Percentiles rank a stretch among this genome's conserved stretches.
phyloP scores from a whole-genome alignment of 2,113 vertebrate species.

The Stercorarius parasiticus region DNA sequence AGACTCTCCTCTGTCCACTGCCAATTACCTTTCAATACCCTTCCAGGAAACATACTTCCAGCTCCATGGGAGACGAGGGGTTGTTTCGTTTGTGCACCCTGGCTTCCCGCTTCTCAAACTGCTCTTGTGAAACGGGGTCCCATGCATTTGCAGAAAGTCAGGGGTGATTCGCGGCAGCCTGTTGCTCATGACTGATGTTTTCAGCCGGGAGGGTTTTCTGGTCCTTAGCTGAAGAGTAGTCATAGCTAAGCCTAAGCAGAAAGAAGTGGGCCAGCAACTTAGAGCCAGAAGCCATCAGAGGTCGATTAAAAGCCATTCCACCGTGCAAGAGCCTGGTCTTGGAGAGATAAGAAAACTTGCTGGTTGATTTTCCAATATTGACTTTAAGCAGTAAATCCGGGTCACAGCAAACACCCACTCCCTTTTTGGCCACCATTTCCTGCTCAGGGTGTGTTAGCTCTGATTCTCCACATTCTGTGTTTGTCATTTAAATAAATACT shows the following conservation, averaged over 20 bases:
- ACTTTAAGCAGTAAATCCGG: neutral
- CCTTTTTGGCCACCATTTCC: neutral
- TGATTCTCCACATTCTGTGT: neutral
- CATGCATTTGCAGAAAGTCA: neutral
- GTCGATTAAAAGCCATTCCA: neutral
- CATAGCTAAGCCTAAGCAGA: neutral
- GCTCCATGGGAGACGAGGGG: neutral
- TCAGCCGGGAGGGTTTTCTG: neutral
- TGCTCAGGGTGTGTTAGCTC: neutral
- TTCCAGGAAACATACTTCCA: neutral
- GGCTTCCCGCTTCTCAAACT: neutral
- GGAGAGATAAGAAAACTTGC: neutral
- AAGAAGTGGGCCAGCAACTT: neutral
- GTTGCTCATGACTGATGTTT: neutral
- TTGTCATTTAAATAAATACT: neutral
- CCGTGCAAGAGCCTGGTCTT: neutral
- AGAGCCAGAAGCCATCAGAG: neutral
- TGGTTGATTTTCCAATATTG: neutral
- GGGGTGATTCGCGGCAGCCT: neutral
- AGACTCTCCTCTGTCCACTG: neutral
- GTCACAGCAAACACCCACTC: neutral
- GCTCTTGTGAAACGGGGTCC: fast-evolving
- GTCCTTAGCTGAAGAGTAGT: neutral
- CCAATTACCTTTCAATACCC: neutral
- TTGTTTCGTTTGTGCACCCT: neutral